Evolutionary conservation across 2,888 invertebrate genomes (phyloP), one percentile per base, ranked within the genome.

Genomic region (Fragum sueziense): DNA sequence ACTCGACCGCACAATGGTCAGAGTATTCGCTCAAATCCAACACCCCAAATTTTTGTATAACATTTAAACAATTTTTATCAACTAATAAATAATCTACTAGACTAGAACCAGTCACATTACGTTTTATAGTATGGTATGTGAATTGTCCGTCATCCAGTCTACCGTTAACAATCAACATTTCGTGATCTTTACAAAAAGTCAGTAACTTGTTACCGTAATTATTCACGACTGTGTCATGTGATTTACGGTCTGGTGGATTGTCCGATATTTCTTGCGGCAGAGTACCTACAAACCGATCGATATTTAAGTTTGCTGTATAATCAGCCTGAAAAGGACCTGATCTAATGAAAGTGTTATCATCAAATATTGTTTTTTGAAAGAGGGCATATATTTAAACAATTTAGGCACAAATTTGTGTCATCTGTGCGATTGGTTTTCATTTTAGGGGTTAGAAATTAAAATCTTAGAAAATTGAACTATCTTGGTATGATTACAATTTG

Each of bases 81-180:
- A 27, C 33, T 1, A 70, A 6, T 41, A 74, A 29, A 70, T 70
- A 70, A 25, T 76, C 76, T 51, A 76, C 76, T 31, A 59, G 37
- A 70, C 76, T 70, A 20, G 76, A 37, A 20, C 37, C 76, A 27
- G 70, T 11, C 27, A n/a, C 41, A 37, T 75, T 75, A 25, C 59
- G 59, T 59, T 70, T 34, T 22, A n/a, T n/a, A n/a, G n/a, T n/a
- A n/a, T n/a, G n/a, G n/a, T n/a, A n/a, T n/a, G n/a, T n/a, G n/a
- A n/a, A 75, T 22, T 25, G 33, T 6, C 70, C 62, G 17, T 61
- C 27, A 47, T 68, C 68, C 14, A 70, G 52, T 9, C 75, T 67
- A 27, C 75, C 75, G 47, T 75, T 70, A 57, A 61, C 41, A 57
- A 69, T 68, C 22, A 3, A 57, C 17, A 52, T 29, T 25, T 52